A percentile compares a stretch with the other conserved stretches of the same genome.
These are phyloP conservation scores for Diogma glabrata DNA, from an alignment of 2,888 invertebrate species.

Conservation along the genomic window DNA sequence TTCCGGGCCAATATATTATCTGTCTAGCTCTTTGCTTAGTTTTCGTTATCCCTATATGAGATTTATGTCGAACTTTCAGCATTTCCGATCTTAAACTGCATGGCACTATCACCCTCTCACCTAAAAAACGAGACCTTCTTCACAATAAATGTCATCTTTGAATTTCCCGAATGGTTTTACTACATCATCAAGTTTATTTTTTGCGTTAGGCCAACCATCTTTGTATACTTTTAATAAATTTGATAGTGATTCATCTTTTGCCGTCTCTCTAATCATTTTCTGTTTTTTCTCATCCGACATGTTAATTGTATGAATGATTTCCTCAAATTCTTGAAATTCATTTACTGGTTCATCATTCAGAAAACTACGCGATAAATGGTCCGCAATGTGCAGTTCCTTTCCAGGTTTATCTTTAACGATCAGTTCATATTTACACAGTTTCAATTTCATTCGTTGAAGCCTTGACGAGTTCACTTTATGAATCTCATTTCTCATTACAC, in stretches of 20 bases:
- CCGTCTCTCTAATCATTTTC: not conserved
- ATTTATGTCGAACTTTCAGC: no score
- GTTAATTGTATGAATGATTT: conserved; percentile 1
- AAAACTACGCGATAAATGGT: not conserved
- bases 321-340: conserved; percentile 1
- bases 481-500: not conserved
- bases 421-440: not conserved
- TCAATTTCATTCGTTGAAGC: not conserved
- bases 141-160: no score
- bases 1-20: no score
- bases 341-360: not conserved
- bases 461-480: not conserved
- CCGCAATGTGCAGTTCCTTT: not conserved
- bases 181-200: not conserved
- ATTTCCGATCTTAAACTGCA: no score
- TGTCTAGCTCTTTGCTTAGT: no score
- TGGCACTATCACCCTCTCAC: no score
- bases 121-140: no score
- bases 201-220: not conserved
- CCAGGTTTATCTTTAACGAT: not conserved
- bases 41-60: no score
- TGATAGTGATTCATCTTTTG: not conserved
- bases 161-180: no score
- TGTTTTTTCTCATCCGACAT: not conserved
- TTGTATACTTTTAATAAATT: not conserved